phyloP scores from a whole-genome alignment of 2,888 invertebrate genomes.

The Zaprionus obscuricornis region DNA sequence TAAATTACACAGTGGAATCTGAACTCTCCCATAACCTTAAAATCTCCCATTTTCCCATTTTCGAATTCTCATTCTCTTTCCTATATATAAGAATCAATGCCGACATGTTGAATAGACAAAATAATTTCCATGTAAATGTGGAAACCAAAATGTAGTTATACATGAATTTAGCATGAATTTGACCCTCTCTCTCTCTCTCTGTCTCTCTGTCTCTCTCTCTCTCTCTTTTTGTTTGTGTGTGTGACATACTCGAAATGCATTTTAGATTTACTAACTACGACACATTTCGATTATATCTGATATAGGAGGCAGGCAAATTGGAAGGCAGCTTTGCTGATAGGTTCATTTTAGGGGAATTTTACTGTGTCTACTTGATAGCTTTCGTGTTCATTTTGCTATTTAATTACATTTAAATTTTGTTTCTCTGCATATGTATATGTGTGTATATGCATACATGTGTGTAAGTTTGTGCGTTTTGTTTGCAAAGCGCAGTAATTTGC shows the following conservation, averaged over 20 bases:
- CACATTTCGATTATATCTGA: slow-evolving; percentile 63
- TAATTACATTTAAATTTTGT: slow-evolving; percentile 76
- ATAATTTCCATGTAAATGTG: slow-evolving; percentile 54
- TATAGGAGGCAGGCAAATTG: background rate
- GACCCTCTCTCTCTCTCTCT: background rate
- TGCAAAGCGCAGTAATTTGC: slow-evolving; percentile 43
- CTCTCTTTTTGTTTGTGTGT: background rate
- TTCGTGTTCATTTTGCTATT: slow-evolving; percentile 62
- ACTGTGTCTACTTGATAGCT: slow-evolving; percentile 38
- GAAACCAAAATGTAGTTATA: slow-evolving; percentile 8
- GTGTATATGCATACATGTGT: slow-evolving; percentile 3
- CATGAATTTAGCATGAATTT: slow-evolving; percentile 1
- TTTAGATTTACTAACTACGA: slow-evolving; percentile 64
- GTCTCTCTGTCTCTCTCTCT: background rate
- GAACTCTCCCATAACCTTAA: too few species aligned
- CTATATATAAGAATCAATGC: slow-evolving; percentile 30
- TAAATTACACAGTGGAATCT: slow-evolving; percentile 52
- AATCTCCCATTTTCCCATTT: too few species aligned
- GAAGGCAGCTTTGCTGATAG: background rate
- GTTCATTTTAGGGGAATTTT: too few species aligned
- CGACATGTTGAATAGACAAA: slow-evolving; percentile 62
- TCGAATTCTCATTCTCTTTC: too few species aligned
- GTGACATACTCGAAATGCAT: slow-evolving; percentile 53
- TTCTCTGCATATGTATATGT: slow-evolving; percentile 36
- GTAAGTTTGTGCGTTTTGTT: slow-evolving; percentile 13